Base-by-base conservation (phyloP, 2,113 vertebrate genomes). In the Cottus gobio region DNA sequence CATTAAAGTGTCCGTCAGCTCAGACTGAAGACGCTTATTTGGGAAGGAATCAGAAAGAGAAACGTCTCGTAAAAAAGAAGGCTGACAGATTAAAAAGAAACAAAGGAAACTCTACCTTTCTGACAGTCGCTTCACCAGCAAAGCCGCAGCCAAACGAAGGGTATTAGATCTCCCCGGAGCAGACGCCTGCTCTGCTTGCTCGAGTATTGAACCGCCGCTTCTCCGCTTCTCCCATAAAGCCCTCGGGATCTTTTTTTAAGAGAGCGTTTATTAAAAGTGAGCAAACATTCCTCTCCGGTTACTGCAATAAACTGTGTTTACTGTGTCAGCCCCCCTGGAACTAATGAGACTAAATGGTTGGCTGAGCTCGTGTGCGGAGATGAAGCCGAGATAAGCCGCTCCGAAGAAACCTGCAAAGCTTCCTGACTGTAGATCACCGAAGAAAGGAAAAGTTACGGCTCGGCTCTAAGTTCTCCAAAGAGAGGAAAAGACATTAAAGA, bases 241-340 rank as follows among this genome's bases (percentile, higher is more conserved):
- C 79, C 67, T 60, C 28, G 8, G 83, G 88, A 78, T 84, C 11
- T 54, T 54, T 48, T n/a, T 88, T 87, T 69, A 91, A 75, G 67
- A 63, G 77, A 69, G 74, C 62, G 30, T 84, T 85, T 76, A 88
- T 89, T 88, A 92, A 90, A 87, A 84, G 84, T 75, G 85, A 90
- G 91, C 90, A 87, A 92, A 92, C 88, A 84, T 18, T 83, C 52
- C 54, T 84, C 86, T 91, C 78, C 5, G 70, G 77, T 92, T 92
- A 31, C 90, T 1, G 69, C 73, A 92, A 93, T 93, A 88, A 92
- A 93, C 18, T 24, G 34, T 92, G 80, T 92, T 92, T 89, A 90
- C 91, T 68, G 79, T 79, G 75, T 89, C 77, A 28, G 80, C 28
- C 75, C n/a, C 48, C 20, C 42, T 11, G 1, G 86, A 88, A 84